Conservation (phyloP, 2,113 vertebrate genomes). For the Pluvialis apricaria region DNA sequence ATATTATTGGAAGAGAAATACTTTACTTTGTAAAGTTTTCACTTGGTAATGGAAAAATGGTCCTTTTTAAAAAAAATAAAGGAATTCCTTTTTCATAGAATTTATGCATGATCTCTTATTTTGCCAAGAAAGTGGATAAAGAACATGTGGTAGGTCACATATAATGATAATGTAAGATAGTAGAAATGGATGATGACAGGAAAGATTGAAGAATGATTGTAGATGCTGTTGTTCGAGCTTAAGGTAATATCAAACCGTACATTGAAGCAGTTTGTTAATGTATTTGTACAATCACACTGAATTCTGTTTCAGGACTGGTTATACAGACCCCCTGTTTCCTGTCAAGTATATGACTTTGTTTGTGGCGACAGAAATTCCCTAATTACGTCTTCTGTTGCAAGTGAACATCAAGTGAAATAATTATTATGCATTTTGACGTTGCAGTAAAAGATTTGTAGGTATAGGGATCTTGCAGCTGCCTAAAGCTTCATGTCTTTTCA, state of each 20-base stretch:
- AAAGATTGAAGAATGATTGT: neutral
- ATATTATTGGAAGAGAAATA: slow-evolving; percentile 11
- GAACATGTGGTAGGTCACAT: neutral
- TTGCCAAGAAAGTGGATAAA: neutral
- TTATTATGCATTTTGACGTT: neutral
- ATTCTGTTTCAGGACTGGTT: neutral
- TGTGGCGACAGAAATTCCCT: neutral
- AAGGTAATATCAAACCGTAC: neutral
- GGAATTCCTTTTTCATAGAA: slow-evolving; percentile 12
- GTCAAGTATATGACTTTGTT: neutral
- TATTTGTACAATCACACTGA: neutral
- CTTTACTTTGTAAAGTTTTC: slow-evolving; percentile 38
- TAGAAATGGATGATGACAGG: neutral
- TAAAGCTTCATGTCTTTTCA: neutral
- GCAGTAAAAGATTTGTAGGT: neutral
- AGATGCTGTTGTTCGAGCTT: too few relatives aligned
- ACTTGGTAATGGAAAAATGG: neutral
- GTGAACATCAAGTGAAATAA: neutral
- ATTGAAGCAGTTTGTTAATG: neutral
- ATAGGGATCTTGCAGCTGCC: neutral
- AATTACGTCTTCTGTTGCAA: neutral
- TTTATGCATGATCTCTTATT: slow-evolving; percentile 11
- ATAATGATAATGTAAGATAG: neutral
- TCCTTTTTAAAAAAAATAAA: slow-evolving; percentile 12
- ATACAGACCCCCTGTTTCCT: neutral